Percentiles rank a stretch among this genome's conserved stretches.
phyloP scores from a whole-genome alignment of 2,113 vertebrate species.

The Channa argus region DNA sequence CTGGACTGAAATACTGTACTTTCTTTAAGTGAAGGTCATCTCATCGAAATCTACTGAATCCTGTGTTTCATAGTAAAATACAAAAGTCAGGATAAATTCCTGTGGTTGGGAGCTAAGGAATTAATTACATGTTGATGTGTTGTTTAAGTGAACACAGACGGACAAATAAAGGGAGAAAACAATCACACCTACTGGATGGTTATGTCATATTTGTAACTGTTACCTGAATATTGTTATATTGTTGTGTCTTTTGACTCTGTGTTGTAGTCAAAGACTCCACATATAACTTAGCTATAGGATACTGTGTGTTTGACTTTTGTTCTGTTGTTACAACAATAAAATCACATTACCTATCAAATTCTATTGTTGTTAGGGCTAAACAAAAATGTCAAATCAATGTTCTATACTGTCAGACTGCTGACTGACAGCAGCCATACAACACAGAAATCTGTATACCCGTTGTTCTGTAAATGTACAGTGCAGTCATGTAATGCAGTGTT shows the following conservation, averaged over 20 bases:
- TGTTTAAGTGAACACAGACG: background rate
- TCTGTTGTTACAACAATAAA: constrained; percentile 32
- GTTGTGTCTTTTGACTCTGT: too few relatives aligned
- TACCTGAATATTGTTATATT: too few relatives aligned
- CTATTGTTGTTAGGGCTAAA: constrained; percentile 34
- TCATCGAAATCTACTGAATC: constrained; percentile 16
- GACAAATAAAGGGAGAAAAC: background rate
- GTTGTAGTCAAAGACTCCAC: too few relatives aligned
- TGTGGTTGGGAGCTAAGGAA: background rate
- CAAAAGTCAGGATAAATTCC: background rate
- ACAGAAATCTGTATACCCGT: background rate
- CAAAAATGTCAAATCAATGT: constrained; percentile 62
- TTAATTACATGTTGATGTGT: background rate
- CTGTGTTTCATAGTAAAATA: background rate
- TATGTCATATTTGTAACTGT: too few relatives aligned
- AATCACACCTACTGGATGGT: background rate
- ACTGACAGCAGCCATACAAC: constrained; percentile 22
- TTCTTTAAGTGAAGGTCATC: background rate
- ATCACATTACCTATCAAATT: constrained; percentile 44
- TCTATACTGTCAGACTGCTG: constrained; percentile 24
- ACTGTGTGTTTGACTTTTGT: constrained; percentile 19
- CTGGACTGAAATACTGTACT: background rate
- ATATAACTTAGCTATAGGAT: background rate
- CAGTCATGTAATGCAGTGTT: background rate
- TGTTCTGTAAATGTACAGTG: background rate